A percentile compares a stretch with the other conserved stretches of the same genome.
These are phyloP conservation scores for Cyclopterus lumpus DNA, from an alignment of 2,797 vertebrate species.

Conservation along the genomic window DNA sequence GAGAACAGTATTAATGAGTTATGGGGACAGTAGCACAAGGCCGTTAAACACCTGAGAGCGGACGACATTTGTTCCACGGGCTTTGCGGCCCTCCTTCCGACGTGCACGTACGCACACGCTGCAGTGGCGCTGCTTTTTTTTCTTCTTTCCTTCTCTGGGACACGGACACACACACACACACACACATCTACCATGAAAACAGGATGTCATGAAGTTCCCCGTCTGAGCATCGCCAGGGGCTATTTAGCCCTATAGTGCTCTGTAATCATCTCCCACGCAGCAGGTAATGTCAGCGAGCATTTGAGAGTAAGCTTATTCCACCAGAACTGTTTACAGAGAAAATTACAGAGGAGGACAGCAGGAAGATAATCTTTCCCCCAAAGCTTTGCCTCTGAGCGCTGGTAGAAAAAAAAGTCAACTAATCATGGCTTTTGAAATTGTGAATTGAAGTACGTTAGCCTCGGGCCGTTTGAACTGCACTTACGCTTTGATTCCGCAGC, in stretches of 20 bases:
- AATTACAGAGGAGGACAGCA: slow-evolving; percentile 78
- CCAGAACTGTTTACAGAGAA: slow-evolving; percentile 80
- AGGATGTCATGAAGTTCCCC: slow-evolving; percentile 66
- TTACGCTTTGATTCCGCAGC: slow-evolving; percentile 69
- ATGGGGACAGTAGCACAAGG: slow-evolving; percentile 47
- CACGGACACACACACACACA: slow-evolving; percentile 37
- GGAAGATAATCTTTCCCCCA: slow-evolving; percentile 73
- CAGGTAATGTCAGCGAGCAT: slow-evolving; percentile 79
- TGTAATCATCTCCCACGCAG: slow-evolving; percentile 79
- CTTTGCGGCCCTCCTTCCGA: slow-evolving; percentile 23
- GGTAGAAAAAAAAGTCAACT: slow-evolving; percentile 27
- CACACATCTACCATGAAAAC: slow-evolving; percentile 65
- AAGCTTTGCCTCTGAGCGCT: slow-evolving; percentile 55
- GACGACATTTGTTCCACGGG: slow-evolving; percentile 24
- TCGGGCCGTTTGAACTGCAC: slow-evolving; percentile 55
- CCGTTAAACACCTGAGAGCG: slow-evolving; percentile 56
- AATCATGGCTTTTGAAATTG: slow-evolving; percentile 54
- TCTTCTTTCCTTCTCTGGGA: slow-evolving; percentile 15
- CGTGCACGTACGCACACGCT: not conserved
- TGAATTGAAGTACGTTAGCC: slow-evolving; percentile 59
- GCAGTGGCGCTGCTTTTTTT: slow-evolving; percentile 10
- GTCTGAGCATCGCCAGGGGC: slow-evolving; percentile 60
- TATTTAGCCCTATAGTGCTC: slow-evolving; percentile 71
- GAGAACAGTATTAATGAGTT: slow-evolving; percentile 61
- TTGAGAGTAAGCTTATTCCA: slow-evolving; percentile 72